Base-by-base conservation (phyloP, 2,888 invertebrate genomes). In the Macrophya alboannulata region DNA sequence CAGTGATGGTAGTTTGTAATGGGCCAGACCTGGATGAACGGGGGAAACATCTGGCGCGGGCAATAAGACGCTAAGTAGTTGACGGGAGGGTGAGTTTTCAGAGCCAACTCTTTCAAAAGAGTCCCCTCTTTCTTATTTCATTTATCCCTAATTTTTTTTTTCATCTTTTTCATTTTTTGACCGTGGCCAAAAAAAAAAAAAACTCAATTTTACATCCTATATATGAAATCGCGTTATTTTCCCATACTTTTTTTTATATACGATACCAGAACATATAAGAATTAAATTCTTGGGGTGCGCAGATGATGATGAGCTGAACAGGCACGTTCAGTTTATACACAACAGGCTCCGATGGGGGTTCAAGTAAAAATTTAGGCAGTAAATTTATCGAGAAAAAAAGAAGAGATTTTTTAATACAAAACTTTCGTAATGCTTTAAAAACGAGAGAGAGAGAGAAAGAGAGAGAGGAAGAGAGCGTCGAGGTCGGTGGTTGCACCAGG, bases 1-100 rank as follows among this genome's bases (percentile, higher is more conserved):
- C 62, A 48, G 31, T 77, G 48, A 77, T 55, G 77, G 51, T 40
- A 77, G 51, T 77, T 77, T 77, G 40, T 77, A 77, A 77, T 77
- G 77, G 77, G 48, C n/a, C 77, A 37, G 40, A 51, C 37, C 40
- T 37, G 79, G 43, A 59, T 43, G 21, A 43, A 79, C 79, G 77
- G 59, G 4, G 25, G 45, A 37, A 79, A 43, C 79, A 79, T 79
- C 79, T 79, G 79, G 59, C 15, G 9, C 40, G 9, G 31, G 59
- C 59, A 55, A 79, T 79, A 79, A 79, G 43, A 77, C 62, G 55
- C 62, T 55, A 59, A 55, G 79, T 51, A 51, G 76, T 77, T 17
- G 31, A 17, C 31, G 48, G 51, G 74, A 17, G 68, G 3, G 1
- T 5, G 37, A 10, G 68, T 12, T 68, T 55, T 55, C 6, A 68